These are phyloP conservation scores for Caenorhabditis sp. DNA, from an alignment of 2,888 invertebrate species.

Conservation along the genomic window DNA sequence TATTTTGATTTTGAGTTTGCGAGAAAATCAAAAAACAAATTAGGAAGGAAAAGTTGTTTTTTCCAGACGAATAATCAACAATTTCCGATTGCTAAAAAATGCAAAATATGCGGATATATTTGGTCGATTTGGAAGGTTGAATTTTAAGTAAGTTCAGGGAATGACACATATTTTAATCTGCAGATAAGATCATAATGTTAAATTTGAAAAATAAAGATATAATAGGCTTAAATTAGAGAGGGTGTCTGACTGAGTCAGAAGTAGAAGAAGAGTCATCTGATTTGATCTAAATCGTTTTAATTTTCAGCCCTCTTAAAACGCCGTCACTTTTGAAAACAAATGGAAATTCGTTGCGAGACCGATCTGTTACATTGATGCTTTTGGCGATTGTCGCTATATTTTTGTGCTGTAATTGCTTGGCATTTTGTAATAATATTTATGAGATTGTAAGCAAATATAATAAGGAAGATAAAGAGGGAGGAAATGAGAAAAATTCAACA, in stretches of 20 bases:
- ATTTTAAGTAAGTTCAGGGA: conserved; percentile 42
- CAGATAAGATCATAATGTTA: neutral
- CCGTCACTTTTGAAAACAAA: conserved; percentile 53
- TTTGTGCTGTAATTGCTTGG: conserved; percentile 68
- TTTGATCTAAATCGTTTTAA: neutral
- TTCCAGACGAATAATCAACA: conserved; percentile 52
- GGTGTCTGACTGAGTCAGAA: too few relatives aligned
- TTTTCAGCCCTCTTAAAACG: conserved; percentile 48
- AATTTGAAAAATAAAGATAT: neutral
- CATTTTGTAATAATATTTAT: conserved; percentile 70
- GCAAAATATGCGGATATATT: conserved; percentile 67
- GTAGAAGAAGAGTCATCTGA: conserved; percentile 10
- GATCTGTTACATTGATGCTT: conserved; percentile 68
- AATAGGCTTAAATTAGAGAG: neutral
- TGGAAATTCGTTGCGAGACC: conserved; percentile 60
- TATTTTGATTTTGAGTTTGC: neutral
- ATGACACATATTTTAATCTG: neutral
- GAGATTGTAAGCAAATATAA: conserved; percentile 52
- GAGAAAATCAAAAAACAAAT: neutral
- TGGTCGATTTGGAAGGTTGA: conserved; percentile 53
- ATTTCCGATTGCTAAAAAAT: conserved; percentile 65
- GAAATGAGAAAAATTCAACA: neutral
- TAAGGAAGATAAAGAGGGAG: neutral
- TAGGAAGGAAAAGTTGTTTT: too few relatives aligned
- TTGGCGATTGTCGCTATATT: conserved; percentile 70